Evolutionary conservation across 2,113 vertebrate genomes (phyloP).

Genomic region (Colaptes auratus): DNA sequence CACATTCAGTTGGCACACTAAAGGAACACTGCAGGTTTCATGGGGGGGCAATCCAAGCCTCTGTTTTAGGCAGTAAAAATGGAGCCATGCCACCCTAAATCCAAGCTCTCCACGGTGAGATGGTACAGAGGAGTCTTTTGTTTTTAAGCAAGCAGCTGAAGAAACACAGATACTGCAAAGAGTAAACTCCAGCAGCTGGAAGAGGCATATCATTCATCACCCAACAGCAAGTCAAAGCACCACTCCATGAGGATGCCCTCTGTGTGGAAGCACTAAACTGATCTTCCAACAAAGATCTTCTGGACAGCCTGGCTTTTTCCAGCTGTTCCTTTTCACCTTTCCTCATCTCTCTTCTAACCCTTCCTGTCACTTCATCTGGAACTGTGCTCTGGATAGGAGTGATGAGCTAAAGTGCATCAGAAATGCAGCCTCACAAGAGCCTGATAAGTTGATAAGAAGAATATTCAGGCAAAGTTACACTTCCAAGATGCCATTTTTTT

Average conservation of each 20-base stretch:
- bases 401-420: neutral
- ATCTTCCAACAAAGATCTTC: conserved; percentile 8
- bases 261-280: neutral
- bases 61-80: neutral
- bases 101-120: neutral
- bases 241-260: neutral
- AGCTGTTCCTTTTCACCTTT: neutral
- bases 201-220: neutral
- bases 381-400: neutral
- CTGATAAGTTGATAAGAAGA: neutral
- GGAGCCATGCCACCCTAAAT: neutral
- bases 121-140: neutral
- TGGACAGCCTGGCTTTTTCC: conserved; percentile 1
- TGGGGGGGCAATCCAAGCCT: neutral
- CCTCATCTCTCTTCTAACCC: neutral
- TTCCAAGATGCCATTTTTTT: neutral
- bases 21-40: neutral
- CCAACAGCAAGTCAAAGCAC: neutral
- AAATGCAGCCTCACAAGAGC: neutral
- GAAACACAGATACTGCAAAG: neutral
- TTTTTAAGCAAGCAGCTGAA: neutral
- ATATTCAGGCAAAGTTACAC: neutral
- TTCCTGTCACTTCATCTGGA: neutral
- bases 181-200: neutral
- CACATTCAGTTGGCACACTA: rapidly evolving